Percentiles rank a stretch among this genome's conserved stretches.
These are phyloP conservation scores for Microctonus brassicae DNA, from an alignment of 2,888 invertebrate genomes.

Conservation along the genomic window DNA sequence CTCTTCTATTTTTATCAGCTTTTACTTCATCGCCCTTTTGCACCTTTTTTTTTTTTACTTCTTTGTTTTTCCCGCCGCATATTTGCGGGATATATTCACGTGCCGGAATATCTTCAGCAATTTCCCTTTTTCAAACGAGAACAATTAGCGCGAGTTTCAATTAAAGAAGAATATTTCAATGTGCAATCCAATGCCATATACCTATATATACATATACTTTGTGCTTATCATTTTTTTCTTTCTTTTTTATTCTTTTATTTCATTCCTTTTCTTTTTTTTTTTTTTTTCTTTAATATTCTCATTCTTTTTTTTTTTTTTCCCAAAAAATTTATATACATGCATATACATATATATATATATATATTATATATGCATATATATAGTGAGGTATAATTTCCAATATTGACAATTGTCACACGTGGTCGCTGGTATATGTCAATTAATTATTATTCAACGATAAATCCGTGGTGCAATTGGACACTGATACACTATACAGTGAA, in stretches of 20 bases:
- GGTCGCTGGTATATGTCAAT: background rate
- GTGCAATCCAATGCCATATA: background rate
- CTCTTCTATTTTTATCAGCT: background rate
- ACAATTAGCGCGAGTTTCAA: constrained; percentile 13
- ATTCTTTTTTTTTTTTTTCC: background rate
- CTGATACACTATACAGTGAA: background rate
- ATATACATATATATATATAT: background rate
- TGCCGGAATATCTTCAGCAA: background rate
- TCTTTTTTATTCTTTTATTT: background rate
- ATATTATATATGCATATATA: background rate
- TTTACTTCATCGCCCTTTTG: background rate
- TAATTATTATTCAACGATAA: background rate
- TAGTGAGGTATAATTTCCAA: too few relatives aligned
- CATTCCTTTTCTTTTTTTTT: background rate
- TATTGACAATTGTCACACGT: background rate
- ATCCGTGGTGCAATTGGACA: background rate
- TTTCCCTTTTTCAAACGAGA: constrained; percentile 14
- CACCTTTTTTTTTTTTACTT: background rate
- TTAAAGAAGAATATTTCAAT: constrained; percentile 13
- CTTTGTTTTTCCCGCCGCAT: background rate
- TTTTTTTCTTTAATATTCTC: background rate
- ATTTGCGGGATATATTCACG: constrained; percentile 4
- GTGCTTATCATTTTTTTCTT: background rate
- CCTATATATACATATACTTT: background rate
- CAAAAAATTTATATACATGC: too few relatives aligned